Conservation (phyloP, 2,888 invertebrate genomes). For the Cryptophagus acutangulus region DNA sequence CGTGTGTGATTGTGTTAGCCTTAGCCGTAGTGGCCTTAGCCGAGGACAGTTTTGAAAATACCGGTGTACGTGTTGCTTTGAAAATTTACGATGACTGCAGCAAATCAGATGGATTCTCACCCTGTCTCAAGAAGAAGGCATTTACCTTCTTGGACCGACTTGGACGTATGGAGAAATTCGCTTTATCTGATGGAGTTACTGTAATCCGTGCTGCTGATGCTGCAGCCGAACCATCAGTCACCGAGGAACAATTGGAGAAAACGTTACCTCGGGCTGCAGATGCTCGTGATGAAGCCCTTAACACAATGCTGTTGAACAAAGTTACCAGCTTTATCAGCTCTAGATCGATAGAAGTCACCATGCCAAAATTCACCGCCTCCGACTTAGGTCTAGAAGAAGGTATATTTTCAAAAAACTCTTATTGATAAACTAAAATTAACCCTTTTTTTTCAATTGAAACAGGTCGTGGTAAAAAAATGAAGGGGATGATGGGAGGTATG, state of each 20-base stretch:
- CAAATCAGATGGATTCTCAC: constrained; percentile 62
- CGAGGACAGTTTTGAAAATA: constrained; percentile 45
- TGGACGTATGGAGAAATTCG: constrained; percentile 62
- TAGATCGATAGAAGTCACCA: constrained; percentile 68
- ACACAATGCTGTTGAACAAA: constrained; percentile 66
- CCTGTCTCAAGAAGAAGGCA: constrained; percentile 77
- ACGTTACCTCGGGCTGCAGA: constrained; percentile 61
- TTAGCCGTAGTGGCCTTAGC: constrained; percentile 38
- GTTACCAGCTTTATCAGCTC: constrained; percentile 67
- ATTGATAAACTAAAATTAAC: background rate
- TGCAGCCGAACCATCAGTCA: constrained; percentile 51
- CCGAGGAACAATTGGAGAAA: constrained; percentile 67
- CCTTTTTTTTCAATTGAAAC: constrained; percentile 13
- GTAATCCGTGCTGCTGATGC: constrained; percentile 55
- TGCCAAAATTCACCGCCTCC: constrained; percentile 66
- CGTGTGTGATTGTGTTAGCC: constrained; percentile 42
- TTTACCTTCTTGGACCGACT: constrained; percentile 73
- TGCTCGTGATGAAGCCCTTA: constrained; percentile 63
- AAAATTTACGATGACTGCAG: constrained; percentile 77
- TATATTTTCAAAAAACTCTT: constrained; percentile 39
- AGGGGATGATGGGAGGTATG: constrained; percentile 89
- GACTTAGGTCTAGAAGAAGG: constrained; percentile 74
- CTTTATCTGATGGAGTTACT: constrained; percentile 63
- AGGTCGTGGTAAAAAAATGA: constrained; percentile 56
- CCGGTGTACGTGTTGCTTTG: constrained; percentile 62